Conservation (phyloP, 64 coral and sea anemone genomes). For the Montipora cactus region DNA sequence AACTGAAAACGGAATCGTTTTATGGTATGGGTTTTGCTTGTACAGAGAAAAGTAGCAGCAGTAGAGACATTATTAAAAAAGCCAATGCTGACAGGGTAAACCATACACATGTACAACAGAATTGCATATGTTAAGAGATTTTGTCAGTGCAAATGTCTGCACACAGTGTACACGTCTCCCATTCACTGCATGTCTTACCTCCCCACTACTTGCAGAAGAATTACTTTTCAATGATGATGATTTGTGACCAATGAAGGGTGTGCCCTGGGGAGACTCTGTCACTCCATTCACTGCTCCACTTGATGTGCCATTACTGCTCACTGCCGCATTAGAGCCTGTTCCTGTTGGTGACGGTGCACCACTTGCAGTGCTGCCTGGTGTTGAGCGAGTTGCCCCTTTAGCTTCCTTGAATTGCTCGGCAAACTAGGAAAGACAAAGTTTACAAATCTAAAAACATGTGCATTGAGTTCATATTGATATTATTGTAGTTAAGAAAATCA, state of each 20-base stretch:
- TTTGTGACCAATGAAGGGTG: slow-evolving; percentile 64
- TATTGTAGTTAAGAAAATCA: too few species aligned
- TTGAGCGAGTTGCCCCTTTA: slow-evolving; percentile 54
- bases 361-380: slow-evolving; percentile 63
- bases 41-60: too few species aligned
- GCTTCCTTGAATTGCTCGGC: slow-evolving; percentile 92
- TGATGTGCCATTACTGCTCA: slow-evolving; percentile 55
- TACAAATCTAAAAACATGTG: too few species aligned
- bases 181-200: slow-evolving; percentile 37
- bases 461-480: too few species aligned
- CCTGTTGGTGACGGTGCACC: slow-evolving; percentile 54
- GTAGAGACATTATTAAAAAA: too few species aligned
- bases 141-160: too few species aligned
- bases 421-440: slow-evolving; percentile 63
- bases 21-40: too few species aligned
- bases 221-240: slow-evolving; percentile 68
- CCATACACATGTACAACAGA: too few species aligned
- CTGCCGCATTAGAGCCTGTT: slow-evolving; percentile 26
- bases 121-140: too few species aligned
- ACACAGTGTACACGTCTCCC: too few species aligned
- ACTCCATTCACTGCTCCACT: slow-evolving; percentile 69
- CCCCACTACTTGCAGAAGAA: slow-evolving; percentile 86
- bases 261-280: slow-evolving; percentile 52
- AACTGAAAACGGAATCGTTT: too few species aligned
- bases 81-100: too few species aligned